Percentiles rank a stretch among this genome's conserved stretches.
These are phyloP conservation scores for Ridgeia piscesae DNA, from an alignment of 1,140 invertebrate species.

Conservation along the genomic window DNA sequence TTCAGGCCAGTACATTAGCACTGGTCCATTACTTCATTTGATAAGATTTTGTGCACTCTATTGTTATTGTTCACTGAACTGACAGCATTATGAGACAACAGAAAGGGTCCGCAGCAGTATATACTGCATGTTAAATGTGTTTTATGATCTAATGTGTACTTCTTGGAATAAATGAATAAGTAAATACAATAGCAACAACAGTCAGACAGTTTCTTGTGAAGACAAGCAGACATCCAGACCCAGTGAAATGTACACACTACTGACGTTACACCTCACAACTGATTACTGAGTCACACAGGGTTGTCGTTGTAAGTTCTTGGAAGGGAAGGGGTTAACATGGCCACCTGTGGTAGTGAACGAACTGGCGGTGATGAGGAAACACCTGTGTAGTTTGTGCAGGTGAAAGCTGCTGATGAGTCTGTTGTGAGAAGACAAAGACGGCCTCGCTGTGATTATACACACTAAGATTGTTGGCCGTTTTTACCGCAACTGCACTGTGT, in stretches of 20 bases:
- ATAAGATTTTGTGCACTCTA: no score
- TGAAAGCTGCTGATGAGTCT: neutral
- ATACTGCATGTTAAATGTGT: neutral
- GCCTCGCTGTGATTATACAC: neutral
- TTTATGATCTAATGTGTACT: neutral
- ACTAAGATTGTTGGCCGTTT: neutral
- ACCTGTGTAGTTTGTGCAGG: neutral
- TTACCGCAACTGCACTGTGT: neutral
- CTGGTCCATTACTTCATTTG: neutral
- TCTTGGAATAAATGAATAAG: neutral
- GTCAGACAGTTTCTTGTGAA: neutral
- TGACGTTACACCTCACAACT: neutral
- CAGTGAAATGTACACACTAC: neutral
- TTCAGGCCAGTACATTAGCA: neutral
- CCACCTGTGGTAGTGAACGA: neutral
- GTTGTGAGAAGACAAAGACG: neutral
- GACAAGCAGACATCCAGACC: neutral
- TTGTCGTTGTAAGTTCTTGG: neutral
- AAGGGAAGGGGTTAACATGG: neutral
- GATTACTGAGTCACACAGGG: neutral
- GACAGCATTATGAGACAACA: neutral
- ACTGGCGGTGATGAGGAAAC: neutral
- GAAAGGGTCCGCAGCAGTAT: neutral
- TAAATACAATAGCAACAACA: neutral
- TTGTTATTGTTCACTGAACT: neutral